A percentile compares a stretch with the other conserved stretches of the same genome.
Conservation (phyloP, 2,888 invertebrate species). For the Mellilla xanthometata region DNA sequence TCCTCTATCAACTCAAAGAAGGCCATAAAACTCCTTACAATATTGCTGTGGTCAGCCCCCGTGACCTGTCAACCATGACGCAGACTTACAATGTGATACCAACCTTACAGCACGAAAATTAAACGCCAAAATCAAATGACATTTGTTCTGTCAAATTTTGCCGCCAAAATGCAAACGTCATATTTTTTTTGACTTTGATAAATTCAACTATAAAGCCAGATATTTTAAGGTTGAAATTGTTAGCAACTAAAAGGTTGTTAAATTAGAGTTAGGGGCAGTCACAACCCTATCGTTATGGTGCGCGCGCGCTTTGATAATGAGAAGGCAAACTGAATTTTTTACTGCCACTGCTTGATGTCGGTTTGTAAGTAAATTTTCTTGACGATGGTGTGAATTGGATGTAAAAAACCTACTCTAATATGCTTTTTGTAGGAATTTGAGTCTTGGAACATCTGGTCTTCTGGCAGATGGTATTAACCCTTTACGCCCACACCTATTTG, state of each 20-base stretch:
- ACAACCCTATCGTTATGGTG: slow-evolving; percentile 72
- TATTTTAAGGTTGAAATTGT: slow-evolving; percentile 8
- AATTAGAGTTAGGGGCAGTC: slow-evolving; percentile 44
- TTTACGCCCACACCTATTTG: no score
- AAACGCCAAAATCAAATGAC: slow-evolving; percentile 9
- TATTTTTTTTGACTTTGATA: slow-evolving; percentile 1
- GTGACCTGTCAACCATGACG: slow-evolving; percentile 42
- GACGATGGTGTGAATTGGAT: slow-evolving; percentile 41
- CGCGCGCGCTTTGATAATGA: slow-evolving; percentile 61
- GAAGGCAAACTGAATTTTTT: slow-evolving; percentile 55
- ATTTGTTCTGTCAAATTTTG: slow-evolving; percentile 4
- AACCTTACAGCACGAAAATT: slow-evolving; percentile 11
- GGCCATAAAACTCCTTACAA: slow-evolving; percentile 57
- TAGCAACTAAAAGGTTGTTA: slow-evolving; percentile 3
- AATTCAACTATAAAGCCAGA: neutral
- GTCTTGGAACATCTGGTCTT: slow-evolving; percentile 10
- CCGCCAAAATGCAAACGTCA: slow-evolving; percentile 6
- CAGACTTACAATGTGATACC: slow-evolving; percentile 16
- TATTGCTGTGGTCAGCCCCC: slow-evolving; percentile 48
- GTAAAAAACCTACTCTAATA: slow-evolving; percentile 31
- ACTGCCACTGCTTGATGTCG: slow-evolving; percentile 21
- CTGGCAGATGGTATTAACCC: neutral
- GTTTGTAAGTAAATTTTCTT: slow-evolving; percentile 32
- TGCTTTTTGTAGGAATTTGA: no score
- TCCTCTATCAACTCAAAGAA: slow-evolving; percentile 52